phyloP scores from a whole-genome alignment of 2,888 invertebrate genomes.

The Drosophila planitibia region DNA sequence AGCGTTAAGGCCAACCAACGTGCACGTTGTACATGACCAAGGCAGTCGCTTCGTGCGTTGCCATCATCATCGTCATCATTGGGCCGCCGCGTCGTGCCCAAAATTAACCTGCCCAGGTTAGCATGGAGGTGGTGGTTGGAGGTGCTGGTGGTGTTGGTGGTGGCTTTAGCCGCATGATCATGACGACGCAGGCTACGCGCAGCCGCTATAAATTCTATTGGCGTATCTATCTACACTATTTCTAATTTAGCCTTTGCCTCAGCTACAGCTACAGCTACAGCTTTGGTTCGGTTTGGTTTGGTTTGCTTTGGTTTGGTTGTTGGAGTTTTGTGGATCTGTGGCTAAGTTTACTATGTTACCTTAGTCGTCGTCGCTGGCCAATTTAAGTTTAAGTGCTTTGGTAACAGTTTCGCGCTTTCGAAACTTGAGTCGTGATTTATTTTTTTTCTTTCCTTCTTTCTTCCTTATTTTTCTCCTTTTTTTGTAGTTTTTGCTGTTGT shows the following conservation, averaged over 20 bases:
- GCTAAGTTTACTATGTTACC: constrained; percentile 63
- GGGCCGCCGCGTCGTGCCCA: constrained; percentile 66
- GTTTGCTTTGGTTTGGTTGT: constrained; percentile 8
- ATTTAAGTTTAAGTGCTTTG: constrained; percentile 82
- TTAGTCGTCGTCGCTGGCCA: constrained; percentile 70
- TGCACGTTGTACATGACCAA: constrained; percentile 62
- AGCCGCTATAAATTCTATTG: constrained; percentile 79
- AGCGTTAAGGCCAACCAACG: constrained; percentile 33
- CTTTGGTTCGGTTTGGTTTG: constrained; percentile 6
- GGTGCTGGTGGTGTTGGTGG: constrained; percentile 8
- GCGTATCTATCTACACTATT: constrained; percentile 81
- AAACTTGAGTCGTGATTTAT: constrained; percentile 83
- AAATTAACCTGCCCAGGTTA: constrained; percentile 75
- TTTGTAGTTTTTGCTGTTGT: constrained; percentile 14
- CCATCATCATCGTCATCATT: constrained; percentile 75
- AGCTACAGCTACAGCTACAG: constrained; percentile 3
- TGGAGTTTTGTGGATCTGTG: constrained; percentile 28
- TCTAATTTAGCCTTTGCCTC: constrained; percentile 74
- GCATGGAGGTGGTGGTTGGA: not conserved
- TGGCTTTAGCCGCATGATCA: constrained; percentile 60
- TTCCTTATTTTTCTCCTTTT: constrained; percentile 26
- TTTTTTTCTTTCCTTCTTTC: constrained; percentile 44
- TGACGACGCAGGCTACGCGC: constrained; percentile 66
- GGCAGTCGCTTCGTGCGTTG: constrained; percentile 72
- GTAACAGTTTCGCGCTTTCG: constrained; percentile 83